Base-by-base conservation (phyloP, 1,140 invertebrate species). In the Homarus americanus region DNA sequence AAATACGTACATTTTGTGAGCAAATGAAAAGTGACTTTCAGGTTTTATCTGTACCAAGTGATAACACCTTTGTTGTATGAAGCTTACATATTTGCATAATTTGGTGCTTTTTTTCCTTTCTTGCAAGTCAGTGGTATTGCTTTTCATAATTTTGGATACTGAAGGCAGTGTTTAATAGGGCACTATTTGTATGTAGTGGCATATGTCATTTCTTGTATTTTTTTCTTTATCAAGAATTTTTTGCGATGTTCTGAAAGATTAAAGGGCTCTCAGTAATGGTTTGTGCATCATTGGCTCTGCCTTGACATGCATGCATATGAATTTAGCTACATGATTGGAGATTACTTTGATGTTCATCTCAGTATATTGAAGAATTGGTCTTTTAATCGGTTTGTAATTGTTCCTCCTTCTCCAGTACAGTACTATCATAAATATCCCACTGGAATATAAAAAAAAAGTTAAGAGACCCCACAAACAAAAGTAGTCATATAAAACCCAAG, bases 61-160 rank as follows among this genome's bases (percentile, higher is more conserved):
- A 58, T 58, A 38, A 49, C 20, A 79, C 7, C 44, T 79, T 79
- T 79, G 75, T 41, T 41, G 40, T 79, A 32, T 79, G 76, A 49
- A 79, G 40, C 76, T 79, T 79, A 12, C 32, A 79, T 49, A 79
- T 79, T 79, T 79, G 40, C 40, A 49, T 79, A 44, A 79, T 44
- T 79, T 79, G 38, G 40, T 79, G 76, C 76, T 79, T 79, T 49
- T 69, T 20, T 58, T 58, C 10, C 15, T 58, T 49, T 9, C 53
- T n/a, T n/a, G n/a, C n/a, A n/a, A 58, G 53, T 58, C n/a, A 32
- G 5, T 32, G n/a, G 28, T 69, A 32, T 58, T 20, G 53, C 53
- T 58, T 58, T 58, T 58, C 53, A 58, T 58, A 69, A 69, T 28
- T 69, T 69, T 32, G 28, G 63, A 69, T 69, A 32, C 63, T 32